A percentile compares a stretch with the other conserved stretches of the same genome.
These are phyloP conservation scores for Poeciliopsis turneri DNA, from an alignment of 2,797 vertebrate species.

Conservation along the genomic window DNA sequence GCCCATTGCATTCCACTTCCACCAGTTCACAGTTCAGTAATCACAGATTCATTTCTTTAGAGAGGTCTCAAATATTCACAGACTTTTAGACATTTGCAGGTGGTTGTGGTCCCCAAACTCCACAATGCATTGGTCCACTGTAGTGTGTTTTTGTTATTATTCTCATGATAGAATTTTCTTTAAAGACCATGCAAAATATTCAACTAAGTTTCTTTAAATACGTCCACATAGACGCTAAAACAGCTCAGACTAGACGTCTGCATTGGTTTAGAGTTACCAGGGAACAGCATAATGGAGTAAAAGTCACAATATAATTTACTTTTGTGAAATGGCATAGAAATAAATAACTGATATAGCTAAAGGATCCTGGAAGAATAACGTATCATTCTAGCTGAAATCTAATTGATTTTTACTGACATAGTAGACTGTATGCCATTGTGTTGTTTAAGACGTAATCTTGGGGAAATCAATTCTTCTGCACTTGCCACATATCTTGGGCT, in stretches of 20 bases:
- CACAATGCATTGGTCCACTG: neutral
- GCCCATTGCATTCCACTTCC: neutral
- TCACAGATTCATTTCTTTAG: neutral
- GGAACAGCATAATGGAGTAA: neutral
- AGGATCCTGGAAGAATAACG: neutral
- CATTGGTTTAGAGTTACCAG: neutral
- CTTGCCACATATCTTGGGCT: slow-evolving; percentile 42
- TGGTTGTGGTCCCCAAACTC: neutral
- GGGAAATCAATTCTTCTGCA: slow-evolving; percentile 9
- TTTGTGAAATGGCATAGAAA: neutral
- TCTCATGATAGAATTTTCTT: neutral
- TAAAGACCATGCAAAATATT: neutral
- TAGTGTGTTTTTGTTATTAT: neutral
- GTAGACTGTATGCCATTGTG: slow-evolving; percentile 43
- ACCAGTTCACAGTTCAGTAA: neutral
- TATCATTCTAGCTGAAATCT: too few relatives aligned
- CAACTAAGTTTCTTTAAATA: neutral
- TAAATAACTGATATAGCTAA: neutral
- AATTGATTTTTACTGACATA: slow-evolving; percentile 48
- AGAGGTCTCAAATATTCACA: too few relatives aligned
- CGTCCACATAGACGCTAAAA: neutral
- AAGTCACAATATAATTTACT: neutral
- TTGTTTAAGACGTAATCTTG: slow-evolving; percentile 28
- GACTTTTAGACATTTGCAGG: too few relatives aligned
- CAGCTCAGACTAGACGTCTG: neutral